Conservation (phyloP, 2,113 vertebrate genomes). For the Elachura formosa region DNA sequence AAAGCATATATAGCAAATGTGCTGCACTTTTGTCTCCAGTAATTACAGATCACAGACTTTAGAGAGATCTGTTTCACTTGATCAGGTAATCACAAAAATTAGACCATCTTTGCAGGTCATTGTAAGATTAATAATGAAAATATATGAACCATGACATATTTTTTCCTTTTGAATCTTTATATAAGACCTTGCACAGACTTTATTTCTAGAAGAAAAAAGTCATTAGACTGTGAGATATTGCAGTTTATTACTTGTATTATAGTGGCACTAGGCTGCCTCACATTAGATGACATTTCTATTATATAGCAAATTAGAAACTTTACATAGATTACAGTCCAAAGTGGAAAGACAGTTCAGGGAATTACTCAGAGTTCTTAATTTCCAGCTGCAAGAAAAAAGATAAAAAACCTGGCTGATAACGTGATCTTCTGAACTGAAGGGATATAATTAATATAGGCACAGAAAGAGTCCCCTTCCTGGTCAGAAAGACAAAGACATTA, state of each 20-base stretch:
- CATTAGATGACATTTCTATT: not conserved
- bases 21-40: not conserved
- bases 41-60: not conserved
- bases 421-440: not conserved
- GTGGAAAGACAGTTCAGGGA: not conserved
- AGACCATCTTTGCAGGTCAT: not conserved
- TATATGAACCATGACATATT: not conserved
- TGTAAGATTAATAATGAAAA: not conserved
- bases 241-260: not conserved
- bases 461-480: not conserved
- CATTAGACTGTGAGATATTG: not conserved
- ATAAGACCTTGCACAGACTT: not conserved
- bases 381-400: not conserved
- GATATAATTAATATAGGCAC: not conserved
- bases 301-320: not conserved
- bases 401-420: not conserved
- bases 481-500: not conserved
- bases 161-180: not conserved
- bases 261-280: constrained; percentile 30
- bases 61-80: not conserved
- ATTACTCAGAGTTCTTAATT: not conserved
- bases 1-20: not conserved
- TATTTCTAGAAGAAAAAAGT: constrained; percentile 12
- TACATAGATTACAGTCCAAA: not conserved
- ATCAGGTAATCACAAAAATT: not conserved